These are phyloP conservation scores for Epinotia demarniana DNA, from an alignment of 2,888 invertebrate genomes.

Conservation along the genomic window DNA sequence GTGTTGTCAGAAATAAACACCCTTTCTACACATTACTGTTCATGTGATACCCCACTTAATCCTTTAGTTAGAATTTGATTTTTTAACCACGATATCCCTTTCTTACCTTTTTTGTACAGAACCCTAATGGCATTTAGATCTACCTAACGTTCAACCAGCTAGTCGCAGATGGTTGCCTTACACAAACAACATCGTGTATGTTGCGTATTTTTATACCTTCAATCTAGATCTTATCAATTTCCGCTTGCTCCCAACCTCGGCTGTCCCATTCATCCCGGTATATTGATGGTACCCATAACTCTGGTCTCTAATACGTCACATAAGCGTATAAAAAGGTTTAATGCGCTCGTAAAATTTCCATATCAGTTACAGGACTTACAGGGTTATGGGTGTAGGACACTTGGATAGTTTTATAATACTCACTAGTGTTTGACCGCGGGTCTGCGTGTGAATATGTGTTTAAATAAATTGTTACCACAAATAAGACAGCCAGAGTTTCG, in stretches of 20 bases:
- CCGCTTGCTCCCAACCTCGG: neutral
- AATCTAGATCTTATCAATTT: constrained; percentile 1
- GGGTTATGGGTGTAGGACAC: constrained; percentile 25
- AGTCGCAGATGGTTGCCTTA: too few species aligned
- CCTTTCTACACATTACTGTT: too few species aligned
- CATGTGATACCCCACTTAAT: too few species aligned
- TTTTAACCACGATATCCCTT: too few species aligned
- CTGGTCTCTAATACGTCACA: constrained; percentile 49
- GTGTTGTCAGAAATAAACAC: too few species aligned
- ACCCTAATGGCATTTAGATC: too few species aligned
- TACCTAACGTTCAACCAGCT: too few species aligned
- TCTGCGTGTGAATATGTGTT: too few species aligned
- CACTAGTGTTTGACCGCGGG: constrained; percentile 3
- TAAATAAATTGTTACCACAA: too few species aligned
- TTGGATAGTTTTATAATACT: constrained; percentile 35
- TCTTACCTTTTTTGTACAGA: too few species aligned
- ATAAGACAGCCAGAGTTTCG: too few species aligned
- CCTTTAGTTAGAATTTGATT: too few species aligned
- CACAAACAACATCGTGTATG: neutral
- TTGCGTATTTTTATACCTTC: neutral
- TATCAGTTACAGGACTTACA: constrained; percentile 45
- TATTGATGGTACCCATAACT: constrained; percentile 37
- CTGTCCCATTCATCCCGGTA: neutral
- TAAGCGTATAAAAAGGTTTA: constrained; percentile 51
- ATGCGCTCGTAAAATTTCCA: constrained; percentile 56